Conservation (phyloP, 2,113 vertebrate species). For the Neolamprologus toae region DNA sequence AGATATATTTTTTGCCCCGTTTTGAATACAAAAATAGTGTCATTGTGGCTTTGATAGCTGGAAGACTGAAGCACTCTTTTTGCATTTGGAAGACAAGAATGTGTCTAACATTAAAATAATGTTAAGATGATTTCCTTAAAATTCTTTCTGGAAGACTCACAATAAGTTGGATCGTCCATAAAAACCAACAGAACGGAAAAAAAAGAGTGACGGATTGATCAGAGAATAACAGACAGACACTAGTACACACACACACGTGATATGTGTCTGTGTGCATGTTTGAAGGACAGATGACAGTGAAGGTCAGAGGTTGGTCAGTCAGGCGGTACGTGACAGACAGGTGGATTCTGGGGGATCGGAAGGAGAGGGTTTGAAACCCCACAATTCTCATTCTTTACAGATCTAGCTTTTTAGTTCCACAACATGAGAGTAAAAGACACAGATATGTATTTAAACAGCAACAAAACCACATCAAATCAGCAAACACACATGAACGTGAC, state of each 20-base stretch:
- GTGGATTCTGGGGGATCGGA: neutral
- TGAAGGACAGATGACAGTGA: conserved; percentile 5
- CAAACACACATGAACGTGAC: neutral
- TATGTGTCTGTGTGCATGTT: neutral
- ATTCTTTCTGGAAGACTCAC: conserved; percentile 65
- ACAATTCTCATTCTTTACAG: neutral
- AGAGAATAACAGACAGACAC: conserved; percentile 11
- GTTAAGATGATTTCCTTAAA: conserved; percentile 44
- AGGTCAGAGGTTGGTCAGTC: conserved; percentile 25
- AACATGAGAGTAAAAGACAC: neutral
- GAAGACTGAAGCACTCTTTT: conserved; percentile 71
- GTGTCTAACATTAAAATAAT: neutral
- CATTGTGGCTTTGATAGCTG: conserved; percentile 69
- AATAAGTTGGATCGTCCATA: conserved; percentile 58
- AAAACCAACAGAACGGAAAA: conserved; percentile 26
- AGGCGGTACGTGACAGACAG: neutral
- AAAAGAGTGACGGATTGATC: neutral
- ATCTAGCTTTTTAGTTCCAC: neutral
- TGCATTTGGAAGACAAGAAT: conserved; percentile 66
- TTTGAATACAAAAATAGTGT: conserved; percentile 72
- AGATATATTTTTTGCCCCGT: conserved; percentile 46
- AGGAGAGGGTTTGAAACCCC: neutral
- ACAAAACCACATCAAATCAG: conserved; percentile 1
- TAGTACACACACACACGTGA: conserved; percentile 13
- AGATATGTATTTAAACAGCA: conserved; percentile 1